A percentile compares a stretch with the other conserved stretches of the same genome.
Evolutionary conservation across 2,888 invertebrate species (phyloP).

Genomic region (Drosophila helvetica): DNA sequence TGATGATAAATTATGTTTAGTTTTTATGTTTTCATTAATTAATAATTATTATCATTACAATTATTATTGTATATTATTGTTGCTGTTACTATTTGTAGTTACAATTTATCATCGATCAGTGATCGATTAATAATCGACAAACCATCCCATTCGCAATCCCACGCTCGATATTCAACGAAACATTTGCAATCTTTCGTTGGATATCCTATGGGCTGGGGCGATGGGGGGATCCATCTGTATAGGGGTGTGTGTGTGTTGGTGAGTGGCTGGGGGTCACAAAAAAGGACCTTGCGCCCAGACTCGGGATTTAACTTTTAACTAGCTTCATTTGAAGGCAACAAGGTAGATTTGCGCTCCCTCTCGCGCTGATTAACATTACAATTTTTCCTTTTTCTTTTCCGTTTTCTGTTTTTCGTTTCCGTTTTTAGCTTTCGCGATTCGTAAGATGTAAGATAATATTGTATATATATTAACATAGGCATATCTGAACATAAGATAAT

Average conservation of each 20-base stretch:
- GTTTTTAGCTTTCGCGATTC: conserved; percentile 37
- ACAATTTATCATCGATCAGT: conserved; percentile 9
- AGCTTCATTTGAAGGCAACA: conserved; percentile 83
- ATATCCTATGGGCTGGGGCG: background rate
- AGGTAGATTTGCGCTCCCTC: conserved; percentile 76
- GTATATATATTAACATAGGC: conserved; percentile 37
- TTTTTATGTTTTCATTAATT: conserved; percentile 23
- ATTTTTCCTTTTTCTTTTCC: conserved; percentile 8
- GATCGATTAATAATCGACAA: background rate
- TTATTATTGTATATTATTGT: conserved; percentile 41
- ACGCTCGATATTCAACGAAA: conserved; percentile 15
- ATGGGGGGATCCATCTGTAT: background rate
- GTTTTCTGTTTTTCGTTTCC: conserved; percentile 28
- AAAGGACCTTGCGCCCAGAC: conserved; percentile 31
- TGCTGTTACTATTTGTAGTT: conserved; percentile 32
- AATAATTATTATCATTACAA: conserved; percentile 19
- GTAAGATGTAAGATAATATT: conserved; percentile 11
- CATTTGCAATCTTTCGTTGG: conserved; percentile 37
- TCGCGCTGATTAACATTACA: conserved; percentile 53
- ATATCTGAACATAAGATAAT: conserved; percentile 41
- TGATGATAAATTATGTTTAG: conserved; percentile 67
- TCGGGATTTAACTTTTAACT: conserved; percentile 66
- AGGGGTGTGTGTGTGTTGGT: background rate
- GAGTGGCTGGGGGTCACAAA: conserved; percentile 22
- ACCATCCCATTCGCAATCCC: background rate